Evolutionary conservation across 2,888 invertebrate species (phyloP).

Genomic region (Andricus curvator): DNA sequence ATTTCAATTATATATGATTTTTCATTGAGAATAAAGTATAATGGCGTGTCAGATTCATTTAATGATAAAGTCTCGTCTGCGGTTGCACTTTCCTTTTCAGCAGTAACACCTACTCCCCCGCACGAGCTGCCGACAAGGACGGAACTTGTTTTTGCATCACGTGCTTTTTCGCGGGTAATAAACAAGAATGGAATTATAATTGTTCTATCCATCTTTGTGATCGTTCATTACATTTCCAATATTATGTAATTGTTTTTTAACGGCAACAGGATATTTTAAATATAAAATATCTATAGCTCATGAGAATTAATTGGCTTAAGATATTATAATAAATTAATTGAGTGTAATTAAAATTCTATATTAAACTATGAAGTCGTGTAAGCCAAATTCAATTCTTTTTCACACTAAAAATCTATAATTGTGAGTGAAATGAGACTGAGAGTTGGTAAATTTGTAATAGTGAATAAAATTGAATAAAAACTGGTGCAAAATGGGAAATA

Average conservation of each 20-base stretch:
- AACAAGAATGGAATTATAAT: conserved; percentile 24
- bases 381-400: neutral
- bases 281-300: neutral
- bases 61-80: conserved; percentile 35
- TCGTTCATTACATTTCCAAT: conserved; percentile 8
- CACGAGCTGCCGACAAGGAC: conserved; percentile 28
- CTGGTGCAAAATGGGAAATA: neutral
- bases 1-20: conserved; percentile 13
- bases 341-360: neutral
- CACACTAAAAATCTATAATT: neutral
- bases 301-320: neutral
- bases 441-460: neutral
- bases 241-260: conserved; percentile 1
- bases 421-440: neutral
- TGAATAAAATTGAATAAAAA: neutral
- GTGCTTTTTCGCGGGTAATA: conserved; percentile 33
- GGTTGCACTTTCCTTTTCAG: conserved; percentile 39
- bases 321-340: neutral
- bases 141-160: conserved; percentile 18
- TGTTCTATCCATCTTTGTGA: neutral
- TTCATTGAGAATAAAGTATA: conserved; percentile 30
- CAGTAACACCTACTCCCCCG: conserved; percentile 37
- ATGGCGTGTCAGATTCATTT: conserved; percentile 39
- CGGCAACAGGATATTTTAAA: neutral
- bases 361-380: neutral